Base-by-base conservation (phyloP, 2,888 invertebrate genomes). In the Eupithecia pulchellata region DNA sequence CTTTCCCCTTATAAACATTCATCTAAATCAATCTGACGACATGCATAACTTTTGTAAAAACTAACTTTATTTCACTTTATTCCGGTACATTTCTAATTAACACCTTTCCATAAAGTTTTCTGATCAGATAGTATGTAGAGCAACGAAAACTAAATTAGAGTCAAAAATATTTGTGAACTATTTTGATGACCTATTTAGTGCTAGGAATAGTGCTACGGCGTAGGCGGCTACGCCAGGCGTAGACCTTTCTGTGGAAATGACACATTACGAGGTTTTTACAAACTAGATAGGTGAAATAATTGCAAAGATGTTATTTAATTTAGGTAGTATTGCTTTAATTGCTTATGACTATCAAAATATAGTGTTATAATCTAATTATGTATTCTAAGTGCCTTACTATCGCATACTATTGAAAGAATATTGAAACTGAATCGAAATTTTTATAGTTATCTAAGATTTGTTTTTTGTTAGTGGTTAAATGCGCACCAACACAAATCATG, bases 151-250 rank as follows among this genome's bases (percentile, higher is more conserved):
- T 20, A 47, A 57, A 14, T 14, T 13, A 55, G 27, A 17, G 20
- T 47, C 9, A 47, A 47, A 47, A 20, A 47, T 27, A 55, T 27
- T 17, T 13, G 13, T n/a, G 55, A n/a, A 27, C 55, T 55, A 27
- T 27, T 52, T 13, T 27, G 25, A 13, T 6, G 27, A 25, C 64
- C 36, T 62, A 65, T 29, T 64, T 66, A 14, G 20, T 14, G 55
- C 66, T 60, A 36, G 55, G 64, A 62, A 62, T 64, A 73, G 69
- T 36, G 68, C 70, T 70, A 73, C 73, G 66, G 29, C 70, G 70
- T 73, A 70, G 70, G 60, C 32, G 1, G 32, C 63, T 66, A 69
- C 72, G 60, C 17, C 13, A 65, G 25, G 14, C 64, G 64, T 71
- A 71, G 47, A 47, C 57, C 57, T 17, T 57, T 14, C 29, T 29